These are phyloP conservation scores for Agapornis canus DNA, from an alignment of 2,797 vertebrate genomes.

Conservation along the genomic window DNA sequence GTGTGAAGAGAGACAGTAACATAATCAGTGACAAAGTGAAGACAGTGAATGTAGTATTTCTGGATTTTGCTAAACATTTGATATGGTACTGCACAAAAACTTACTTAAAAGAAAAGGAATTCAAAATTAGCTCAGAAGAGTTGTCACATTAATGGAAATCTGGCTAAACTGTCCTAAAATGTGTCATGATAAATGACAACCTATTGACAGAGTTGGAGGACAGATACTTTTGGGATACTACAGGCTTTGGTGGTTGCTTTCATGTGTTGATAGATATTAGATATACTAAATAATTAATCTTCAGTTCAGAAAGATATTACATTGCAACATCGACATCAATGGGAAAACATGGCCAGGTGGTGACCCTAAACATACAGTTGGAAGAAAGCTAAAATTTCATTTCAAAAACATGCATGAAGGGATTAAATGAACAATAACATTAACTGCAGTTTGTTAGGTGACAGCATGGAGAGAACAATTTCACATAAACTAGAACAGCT, in stretches of 20 bases:
- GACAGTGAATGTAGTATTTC: not conserved
- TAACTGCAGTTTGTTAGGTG: not conserved
- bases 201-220: not conserved
- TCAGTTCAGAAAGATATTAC: not conserved
- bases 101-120: not conserved
- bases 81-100: not conserved
- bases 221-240: not conserved
- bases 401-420: not conserved
- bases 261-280: not conserved
- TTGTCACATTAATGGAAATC: not conserved
- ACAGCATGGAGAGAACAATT: not conserved
- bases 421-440: rapidly evolving
- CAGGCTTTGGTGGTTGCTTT: not conserved
- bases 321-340: not conserved
- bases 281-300: not conserved
- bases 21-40: not conserved
- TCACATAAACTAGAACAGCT: not conserved
- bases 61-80: not conserved
- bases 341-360: not conserved
- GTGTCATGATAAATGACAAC: not conserved
- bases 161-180: not conserved
- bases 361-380: not conserved
- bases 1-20: not conserved
- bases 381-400: not conserved
- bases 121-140: not conserved